Evolutionary conservation across 92 coral and sea anemone species (phyloP).

Genomic region (Siderastrea radians): DNA sequence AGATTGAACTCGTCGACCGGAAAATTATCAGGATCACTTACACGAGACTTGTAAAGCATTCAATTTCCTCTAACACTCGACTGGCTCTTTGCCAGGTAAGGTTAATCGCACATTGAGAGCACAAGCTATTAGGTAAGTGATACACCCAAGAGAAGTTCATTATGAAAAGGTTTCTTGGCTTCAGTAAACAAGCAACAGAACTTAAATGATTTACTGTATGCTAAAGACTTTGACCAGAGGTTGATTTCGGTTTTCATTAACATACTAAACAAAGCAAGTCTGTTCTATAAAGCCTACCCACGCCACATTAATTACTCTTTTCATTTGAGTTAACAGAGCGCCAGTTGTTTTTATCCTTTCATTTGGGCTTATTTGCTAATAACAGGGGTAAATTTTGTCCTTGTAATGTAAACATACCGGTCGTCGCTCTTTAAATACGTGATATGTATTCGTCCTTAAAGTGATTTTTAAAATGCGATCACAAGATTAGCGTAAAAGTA

Average conservation of each 20-base stretch:
- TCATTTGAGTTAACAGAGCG: constrained; percentile 4
- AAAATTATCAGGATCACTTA: constrained; percentile 12
- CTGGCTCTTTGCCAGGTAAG: constrained; percentile 7
- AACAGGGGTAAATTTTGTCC: constrained; percentile 17
- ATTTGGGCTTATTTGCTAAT: constrained; percentile 30
- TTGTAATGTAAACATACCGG: constrained; percentile 25
- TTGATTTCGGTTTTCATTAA: constrained; percentile 24
- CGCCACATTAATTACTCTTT: constrained; percentile 18
- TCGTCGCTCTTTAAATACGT: constrained; percentile 9
- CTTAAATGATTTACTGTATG: not conserved
- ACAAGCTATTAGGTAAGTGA: constrained; percentile 9
- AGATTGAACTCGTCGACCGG: constrained; percentile 1
- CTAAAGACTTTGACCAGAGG: constrained; percentile 23
- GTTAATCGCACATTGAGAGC: not conserved
- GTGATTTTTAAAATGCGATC: not conserved
- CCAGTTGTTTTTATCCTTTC: constrained; percentile 23
- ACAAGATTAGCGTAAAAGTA: too few species aligned
- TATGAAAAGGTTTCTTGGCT: constrained; percentile 13
- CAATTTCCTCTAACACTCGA: constrained; percentile 17
- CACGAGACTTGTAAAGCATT: not conserved
- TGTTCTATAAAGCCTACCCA: not conserved
- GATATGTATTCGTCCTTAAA: not conserved
- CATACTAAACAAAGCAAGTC: constrained; percentile 23
- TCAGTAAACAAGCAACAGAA: constrained; percentile 22
- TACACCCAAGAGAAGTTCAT: constrained; percentile 3